phyloP scores from a whole-genome alignment of 1,140 invertebrate species.

The Macrobrachium rosenbergii region DNA sequence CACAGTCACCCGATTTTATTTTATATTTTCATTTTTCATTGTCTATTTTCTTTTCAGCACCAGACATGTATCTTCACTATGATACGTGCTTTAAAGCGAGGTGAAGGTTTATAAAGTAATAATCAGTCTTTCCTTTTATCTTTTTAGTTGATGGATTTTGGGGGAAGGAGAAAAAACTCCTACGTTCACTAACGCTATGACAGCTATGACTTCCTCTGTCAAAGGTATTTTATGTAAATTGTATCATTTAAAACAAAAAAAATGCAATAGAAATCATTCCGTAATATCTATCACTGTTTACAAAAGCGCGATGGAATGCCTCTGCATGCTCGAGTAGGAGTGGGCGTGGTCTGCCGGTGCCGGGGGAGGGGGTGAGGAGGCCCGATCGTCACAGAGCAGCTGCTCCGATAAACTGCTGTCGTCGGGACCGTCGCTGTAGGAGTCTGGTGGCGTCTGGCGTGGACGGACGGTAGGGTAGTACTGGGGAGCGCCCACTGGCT shows the following conservation, averaged over 20 bases:
- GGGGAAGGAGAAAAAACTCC: too few relatives aligned
- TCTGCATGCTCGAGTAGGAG: slow-evolving; percentile 39
- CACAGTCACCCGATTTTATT: too few relatives aligned
- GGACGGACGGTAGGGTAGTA: slow-evolving; percentile 52
- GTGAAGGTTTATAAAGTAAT: too few relatives aligned
- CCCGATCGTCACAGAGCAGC: slow-evolving; percentile 63
- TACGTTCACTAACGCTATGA: too few relatives aligned
- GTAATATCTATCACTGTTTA: slow-evolving; percentile 5
- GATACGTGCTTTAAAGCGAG: too few relatives aligned
- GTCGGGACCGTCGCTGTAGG: slow-evolving; percentile 46
- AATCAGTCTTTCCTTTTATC: too few relatives aligned
- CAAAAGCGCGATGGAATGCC: slow-evolving; percentile 48
- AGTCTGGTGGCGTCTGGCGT: slow-evolving; percentile 26
- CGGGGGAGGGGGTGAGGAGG: slow-evolving; percentile 60
- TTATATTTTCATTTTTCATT: too few relatives aligned
- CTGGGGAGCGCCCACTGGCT: slow-evolving; percentile 36
- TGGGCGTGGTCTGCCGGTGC: slow-evolving; percentile 57
- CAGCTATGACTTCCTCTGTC: background rate
- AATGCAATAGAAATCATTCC: background rate
- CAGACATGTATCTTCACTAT: too few relatives aligned
- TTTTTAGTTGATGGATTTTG: too few relatives aligned
- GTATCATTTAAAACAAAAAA: background rate
- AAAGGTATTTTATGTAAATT: slow-evolving; percentile 7
- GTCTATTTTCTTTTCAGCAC: too few relatives aligned
- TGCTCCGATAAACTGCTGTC: slow-evolving; percentile 55